These are phyloP conservation scores for Pyrgilauda ruficollis DNA, from an alignment of 2,113 vertebrate species.

Conservation along the genomic window DNA sequence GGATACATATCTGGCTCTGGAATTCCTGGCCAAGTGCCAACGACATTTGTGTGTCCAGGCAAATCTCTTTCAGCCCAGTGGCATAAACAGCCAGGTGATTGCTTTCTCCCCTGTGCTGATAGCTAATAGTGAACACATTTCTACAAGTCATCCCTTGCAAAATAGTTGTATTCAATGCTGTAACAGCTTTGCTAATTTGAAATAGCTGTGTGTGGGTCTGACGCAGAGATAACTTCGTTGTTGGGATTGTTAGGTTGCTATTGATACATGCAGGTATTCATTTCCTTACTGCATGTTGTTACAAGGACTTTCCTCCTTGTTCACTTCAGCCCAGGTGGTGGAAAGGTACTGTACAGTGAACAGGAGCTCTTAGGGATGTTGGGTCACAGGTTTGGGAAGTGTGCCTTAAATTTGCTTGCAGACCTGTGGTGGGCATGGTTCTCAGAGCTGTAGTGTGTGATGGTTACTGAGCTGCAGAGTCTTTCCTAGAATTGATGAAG, in stretches of 20 bases:
- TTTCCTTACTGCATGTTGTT: not conserved
- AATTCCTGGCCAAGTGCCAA: constrained; percentile 79
- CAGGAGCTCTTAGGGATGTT: not conserved
- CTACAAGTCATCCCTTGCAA: not conserved
- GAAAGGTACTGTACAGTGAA: not conserved
- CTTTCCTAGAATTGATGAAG: constrained; percentile 38
- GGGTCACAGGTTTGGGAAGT: not conserved
- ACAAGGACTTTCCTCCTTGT: not conserved
- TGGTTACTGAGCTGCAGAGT: constrained; percentile 38
- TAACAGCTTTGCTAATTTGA: not conserved
- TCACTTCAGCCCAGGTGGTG: not conserved
- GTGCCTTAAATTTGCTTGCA: not conserved
- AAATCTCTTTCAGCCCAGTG: constrained; percentile 63
- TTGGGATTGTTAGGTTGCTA: not conserved
- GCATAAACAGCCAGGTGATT: constrained; percentile 63
- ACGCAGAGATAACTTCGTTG: not conserved
- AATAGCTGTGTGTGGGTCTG: not conserved
- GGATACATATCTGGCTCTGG: constrained; percentile 64
- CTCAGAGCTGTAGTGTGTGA: not conserved
- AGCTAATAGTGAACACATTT: not conserved
- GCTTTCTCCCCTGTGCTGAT: constrained; percentile 27
- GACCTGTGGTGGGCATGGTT: not conserved
- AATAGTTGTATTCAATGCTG: not conserved
- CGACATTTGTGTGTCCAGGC: constrained; percentile 80
- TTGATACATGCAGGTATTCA: not conserved